Conservation (phyloP, 1,140 invertebrate genomes). For the Aphelenchoides avenae region DNA sequence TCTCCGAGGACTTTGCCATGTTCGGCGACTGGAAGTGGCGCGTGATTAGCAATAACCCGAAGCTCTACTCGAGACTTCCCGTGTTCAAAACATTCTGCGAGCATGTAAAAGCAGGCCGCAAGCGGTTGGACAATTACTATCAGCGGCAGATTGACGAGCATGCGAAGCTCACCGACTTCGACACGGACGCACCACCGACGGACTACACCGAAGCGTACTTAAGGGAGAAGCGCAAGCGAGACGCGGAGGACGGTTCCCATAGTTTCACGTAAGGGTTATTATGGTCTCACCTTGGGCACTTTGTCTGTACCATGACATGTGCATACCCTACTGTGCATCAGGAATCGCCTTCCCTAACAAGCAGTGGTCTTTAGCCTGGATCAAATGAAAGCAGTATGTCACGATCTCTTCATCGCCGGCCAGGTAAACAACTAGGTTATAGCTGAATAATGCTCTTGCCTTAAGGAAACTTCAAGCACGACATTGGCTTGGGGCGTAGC, state of each 20-base stretch:
- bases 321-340: slow-evolving; percentile 17
- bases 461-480: slow-evolving; percentile 68
- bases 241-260: slow-evolving; percentile 7
- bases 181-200: background rate
- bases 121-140: background rate
- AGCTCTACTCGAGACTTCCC: background rate
- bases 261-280: background rate
- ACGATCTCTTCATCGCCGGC: background rate
- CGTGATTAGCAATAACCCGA: background rate
- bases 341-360: slow-evolving; percentile 13
- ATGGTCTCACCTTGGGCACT: background rate
- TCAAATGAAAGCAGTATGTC: background rate
- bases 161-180: no score
- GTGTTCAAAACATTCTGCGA: background rate
- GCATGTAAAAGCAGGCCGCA: slow-evolving; percentile 1
- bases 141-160: background rate
- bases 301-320: slow-evolving; percentile 17
- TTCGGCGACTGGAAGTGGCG: background rate
- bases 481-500: slow-evolving; percentile 71
- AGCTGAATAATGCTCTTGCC: slow-evolving; percentile 20
- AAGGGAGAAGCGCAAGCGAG: slow-evolving; percentile 21
- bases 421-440: background rate
- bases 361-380: background rate
- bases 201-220: slow-evolving; percentile 31
- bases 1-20: background rate